Base-by-base conservation (phyloP, 2,113 vertebrate species). In the Cervus canadensis region DNA sequence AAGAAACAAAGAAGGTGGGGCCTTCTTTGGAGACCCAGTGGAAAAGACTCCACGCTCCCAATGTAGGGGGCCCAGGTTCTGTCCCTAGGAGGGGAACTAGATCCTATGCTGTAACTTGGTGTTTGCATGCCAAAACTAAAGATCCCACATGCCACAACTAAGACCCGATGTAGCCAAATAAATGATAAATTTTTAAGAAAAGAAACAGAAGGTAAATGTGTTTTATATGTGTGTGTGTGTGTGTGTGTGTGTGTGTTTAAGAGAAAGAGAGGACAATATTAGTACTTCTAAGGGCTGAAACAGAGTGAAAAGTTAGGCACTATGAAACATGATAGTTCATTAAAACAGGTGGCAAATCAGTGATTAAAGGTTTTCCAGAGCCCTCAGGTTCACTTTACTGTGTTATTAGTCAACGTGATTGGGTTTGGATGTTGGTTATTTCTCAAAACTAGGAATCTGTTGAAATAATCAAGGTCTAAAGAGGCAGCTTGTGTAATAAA, bases 401-500 rank as follows among this genome's bases (percentile, higher is more conserved):
- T 52, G 57, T 84, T 90, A 91, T 3, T 71, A 84, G 57, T 52
- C 74, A 96, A 2, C 64, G 48, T 93, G n/a, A 12, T 79, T 96
- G 89, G 8, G 23, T 93, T 97, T 91, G 50, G 56, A 83, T 95
- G 19, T 50, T 78, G 40, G 30, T 57, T 87, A 7, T 96, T 96
- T 93, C 17, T 98, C 62, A 78, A 23, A 94, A 97, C 23, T 94
- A 86, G 87, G 30, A 96, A 71, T 96, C 13, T 87, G 26, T 92
- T 78, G 76, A 81, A 90, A 93, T 83, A 83, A 83, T 36, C 40
- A 79, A 60, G 17, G 15, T 83, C 19, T 83, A 76, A 96, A 88
- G 52, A 89, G 25, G 8, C 93, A 95, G 56, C 16, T 54, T 95
- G 33, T 88, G 45, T 74, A 98, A 86, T 81, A 97, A 98, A 86